phyloP scores from a whole-genome alignment of 2,797 vertebrate species.

The Hipposideros larvatus region DNA sequence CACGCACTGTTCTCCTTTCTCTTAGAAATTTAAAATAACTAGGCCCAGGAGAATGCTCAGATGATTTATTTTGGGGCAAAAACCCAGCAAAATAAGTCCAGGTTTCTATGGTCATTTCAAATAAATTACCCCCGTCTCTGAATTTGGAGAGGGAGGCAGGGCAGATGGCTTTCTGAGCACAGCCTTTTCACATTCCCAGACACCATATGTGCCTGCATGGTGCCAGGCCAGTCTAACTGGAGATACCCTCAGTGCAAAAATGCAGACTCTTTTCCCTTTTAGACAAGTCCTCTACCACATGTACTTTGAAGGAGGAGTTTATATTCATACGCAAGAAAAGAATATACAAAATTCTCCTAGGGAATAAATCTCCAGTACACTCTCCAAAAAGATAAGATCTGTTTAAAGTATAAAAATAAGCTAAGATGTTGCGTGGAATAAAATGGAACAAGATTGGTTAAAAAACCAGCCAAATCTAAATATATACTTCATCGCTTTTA shows the following conservation, averaged over 20 bases:
- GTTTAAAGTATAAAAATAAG: conserved; percentile 76
- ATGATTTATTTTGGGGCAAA: not conserved
- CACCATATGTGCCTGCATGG: not conserved
- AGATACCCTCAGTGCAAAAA: not conserved
- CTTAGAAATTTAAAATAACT: conserved; percentile 18
- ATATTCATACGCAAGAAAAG: conserved; percentile 39
- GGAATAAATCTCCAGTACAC: conserved; percentile 43
- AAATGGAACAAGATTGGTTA: conserved; percentile 63
- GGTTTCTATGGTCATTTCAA: conserved; percentile 15
- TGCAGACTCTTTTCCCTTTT: not conserved
- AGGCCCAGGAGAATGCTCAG: not conserved
- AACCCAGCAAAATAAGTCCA: not conserved
- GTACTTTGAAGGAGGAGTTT: not conserved
- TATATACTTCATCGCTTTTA: conserved; percentile 73
- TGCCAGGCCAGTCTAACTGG: not conserved
- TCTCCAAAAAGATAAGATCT: conserved; percentile 40
- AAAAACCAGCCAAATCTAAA: conserved; percentile 70
- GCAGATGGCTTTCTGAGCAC: not conserved
- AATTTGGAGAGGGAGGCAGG: not conserved
- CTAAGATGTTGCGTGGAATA: conserved; percentile 60
- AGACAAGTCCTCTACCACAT: not conserved
- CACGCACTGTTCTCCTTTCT: not conserved
- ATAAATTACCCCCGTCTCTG: not conserved
- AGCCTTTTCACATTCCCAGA: not conserved
- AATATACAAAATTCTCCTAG: not conserved